Evolutionary conservation across 2,888 invertebrate species (phyloP), one percentile per base, ranked within the genome.

Genomic region (Caradrina kadenii): DNA sequence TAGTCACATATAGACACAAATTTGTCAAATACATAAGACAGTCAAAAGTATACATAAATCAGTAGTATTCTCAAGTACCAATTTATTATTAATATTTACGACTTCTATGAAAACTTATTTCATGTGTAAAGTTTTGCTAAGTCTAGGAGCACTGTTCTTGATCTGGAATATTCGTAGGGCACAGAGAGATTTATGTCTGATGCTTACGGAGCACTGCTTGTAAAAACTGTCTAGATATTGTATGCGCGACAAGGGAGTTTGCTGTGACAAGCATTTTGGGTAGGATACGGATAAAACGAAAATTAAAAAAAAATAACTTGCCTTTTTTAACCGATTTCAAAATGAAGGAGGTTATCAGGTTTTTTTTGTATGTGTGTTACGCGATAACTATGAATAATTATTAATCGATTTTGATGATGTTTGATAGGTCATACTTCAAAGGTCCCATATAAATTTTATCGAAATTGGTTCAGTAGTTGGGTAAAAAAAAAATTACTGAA

Each of bases 191-290:
- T 84, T 84, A 86, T 83, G 70, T 68, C 48, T 42, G 35, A 63
- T 61, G 75, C 73, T 80, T 73, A 73, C 79, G 19, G 49, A 67
- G 77, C 64, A 45, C 59, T 65, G 76, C 84, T 81, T 82, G 80
- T 80, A 82, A 86, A 84, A 84, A 83, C 74, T 80, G 77, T 82
- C 75, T 80, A 70, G 66, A 79, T 75, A 74, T 76, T 73, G 79
- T 81, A 76, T 76, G 53, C 48, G 72, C 72, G 70, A 73, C 72
- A 55, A 69, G 83, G 78, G 75, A 78, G 3, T 66, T 7, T 22
- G n/a, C n/a, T 50, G 70, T 65, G 62, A 45, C 73, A 35, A 61
- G 11, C 42, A 10, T 21, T 60, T 65, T 55, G 10, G 0, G 0
- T 4, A 2, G 45, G 13, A 22, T 6, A 50, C 1, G 61, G 52